Evolutionary conservation across 1,140 invertebrate genomes (phyloP), one percentile per base, ranked within the genome.

Genomic region (Neodiprion pinetum): DNA sequence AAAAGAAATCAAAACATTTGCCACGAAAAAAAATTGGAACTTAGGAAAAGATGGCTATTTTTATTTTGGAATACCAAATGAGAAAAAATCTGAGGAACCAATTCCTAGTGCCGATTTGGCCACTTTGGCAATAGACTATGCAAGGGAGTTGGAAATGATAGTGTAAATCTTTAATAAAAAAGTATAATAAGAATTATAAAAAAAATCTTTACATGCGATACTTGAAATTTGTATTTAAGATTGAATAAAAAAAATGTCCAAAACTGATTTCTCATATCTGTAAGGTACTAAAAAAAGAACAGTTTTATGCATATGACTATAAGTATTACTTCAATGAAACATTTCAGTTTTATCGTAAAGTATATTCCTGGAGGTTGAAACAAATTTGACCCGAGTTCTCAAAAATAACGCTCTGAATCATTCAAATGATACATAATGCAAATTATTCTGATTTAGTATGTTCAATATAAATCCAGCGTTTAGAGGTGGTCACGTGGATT

Each of bases 111-210:
- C 91, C 70, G 95, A 98, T 85, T 90, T 99, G 14, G 97, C 97
- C 9, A 93, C 96, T 80, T 96, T 98, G 87, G 95, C 96, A 21
- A 96, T 99, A 83, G 96, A 97, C 86, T 99, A 99, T 90, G 98
- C 98, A 14, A 93, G 95, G 84, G 98, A 99, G 91, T 90, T 99
- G 71, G 98, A 99, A 91, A 99, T 98, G 96, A 99, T 99, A 91
- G 97, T 99, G 72, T 99, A 95, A 91, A 82, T 61, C n/a, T 17
- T 40, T 40, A 40, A 40, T 40, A 40, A 40, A 40, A 1, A 40
- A 40, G 5, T 40, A 40, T 40, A 40, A 40, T 40, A 61, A 61
- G 28, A 40, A 40, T 40, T 40, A 40, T 40, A 40, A 40, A 5
- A 40, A 5, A 40, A 40, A 40, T 40, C 53, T 61, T 61, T 61